Evolutionary conservation across 2,797 vertebrate species (phyloP).

Genomic region (Tarsius wallacei): DNA sequence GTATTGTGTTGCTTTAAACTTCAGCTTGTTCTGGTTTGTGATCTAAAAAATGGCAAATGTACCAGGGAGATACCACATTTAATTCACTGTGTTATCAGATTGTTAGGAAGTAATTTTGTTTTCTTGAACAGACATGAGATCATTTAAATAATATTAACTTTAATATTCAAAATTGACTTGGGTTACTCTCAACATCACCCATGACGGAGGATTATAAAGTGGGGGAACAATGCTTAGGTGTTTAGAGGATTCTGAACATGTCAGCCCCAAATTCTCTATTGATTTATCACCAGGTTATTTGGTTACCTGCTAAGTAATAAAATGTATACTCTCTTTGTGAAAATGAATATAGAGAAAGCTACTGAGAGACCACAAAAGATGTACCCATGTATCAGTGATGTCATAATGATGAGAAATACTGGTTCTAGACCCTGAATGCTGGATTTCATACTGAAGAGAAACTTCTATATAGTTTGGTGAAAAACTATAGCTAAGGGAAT

Average conservation of each 20-base stretch:
- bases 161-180: conserved; percentile 62
- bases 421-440: background rate
- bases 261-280: conserved; percentile 22
- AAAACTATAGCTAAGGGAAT: background rate
- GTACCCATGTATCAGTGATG: background rate
- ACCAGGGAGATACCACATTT: conserved; percentile 69
- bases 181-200: background rate
- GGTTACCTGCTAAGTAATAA: background rate
- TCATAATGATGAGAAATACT: background rate
- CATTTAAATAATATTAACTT: conserved; percentile 74
- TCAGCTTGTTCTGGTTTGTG: conserved; percentile 45
- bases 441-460: conserved; percentile 19
- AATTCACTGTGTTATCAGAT: conserved; percentile 70
- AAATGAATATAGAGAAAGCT: background rate
- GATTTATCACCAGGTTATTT: conserved; percentile 9
- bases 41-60: conserved; percentile 72
- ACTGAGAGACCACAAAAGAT: background rate
- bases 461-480: background rate
- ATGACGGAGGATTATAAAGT: conserved; percentile 10
- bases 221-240: background rate
- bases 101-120: conserved; percentile 53
- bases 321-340: background rate
- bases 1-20: conserved; percentile 61
- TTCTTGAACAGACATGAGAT: conserved; percentile 65
- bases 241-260: background rate